These are phyloP conservation scores for Brachycybe producta DNA, from an alignment of 2,888 invertebrate genomes.

Conservation along the genomic window DNA sequence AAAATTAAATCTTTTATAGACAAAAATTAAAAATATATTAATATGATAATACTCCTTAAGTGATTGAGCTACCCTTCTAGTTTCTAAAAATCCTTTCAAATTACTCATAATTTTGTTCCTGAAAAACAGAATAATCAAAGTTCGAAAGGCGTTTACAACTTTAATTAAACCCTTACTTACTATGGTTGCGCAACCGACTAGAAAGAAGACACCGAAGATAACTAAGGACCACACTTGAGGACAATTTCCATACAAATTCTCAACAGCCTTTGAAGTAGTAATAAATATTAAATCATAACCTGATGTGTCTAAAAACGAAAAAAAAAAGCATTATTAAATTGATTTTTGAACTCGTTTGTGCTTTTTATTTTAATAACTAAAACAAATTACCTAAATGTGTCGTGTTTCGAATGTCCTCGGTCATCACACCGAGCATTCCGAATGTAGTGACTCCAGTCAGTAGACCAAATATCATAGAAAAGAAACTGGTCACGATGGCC, in stretches of 20 bases:
- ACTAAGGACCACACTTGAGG: background rate
- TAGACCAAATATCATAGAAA: background rate
- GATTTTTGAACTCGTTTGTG: background rate
- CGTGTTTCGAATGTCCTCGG: background rate
- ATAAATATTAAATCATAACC: slow-evolving; percentile 13
- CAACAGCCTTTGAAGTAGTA: background rate
- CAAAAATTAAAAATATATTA: too few species aligned
- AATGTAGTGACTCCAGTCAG: background rate
- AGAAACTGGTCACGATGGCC: background rate
- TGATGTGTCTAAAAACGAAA: background rate
- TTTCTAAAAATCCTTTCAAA: too few species aligned
- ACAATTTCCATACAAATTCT: background rate
- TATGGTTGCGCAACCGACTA: background rate
- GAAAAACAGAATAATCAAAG: too few species aligned
- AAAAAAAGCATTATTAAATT: background rate
- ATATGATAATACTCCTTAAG: too few species aligned
- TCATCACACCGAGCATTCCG: background rate
- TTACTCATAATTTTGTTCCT: too few species aligned
- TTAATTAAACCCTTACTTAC: background rate
- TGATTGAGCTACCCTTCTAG: too few species aligned
- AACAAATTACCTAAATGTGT: slow-evolving; percentile 2
- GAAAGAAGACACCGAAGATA: slow-evolving; percentile 2
- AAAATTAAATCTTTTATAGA: too few species aligned
- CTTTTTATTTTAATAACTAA: background rate
- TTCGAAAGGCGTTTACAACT: background rate